phyloP scores from a whole-genome alignment of 2,888 invertebrate genomes.

The Chouioia cunea region DNA sequence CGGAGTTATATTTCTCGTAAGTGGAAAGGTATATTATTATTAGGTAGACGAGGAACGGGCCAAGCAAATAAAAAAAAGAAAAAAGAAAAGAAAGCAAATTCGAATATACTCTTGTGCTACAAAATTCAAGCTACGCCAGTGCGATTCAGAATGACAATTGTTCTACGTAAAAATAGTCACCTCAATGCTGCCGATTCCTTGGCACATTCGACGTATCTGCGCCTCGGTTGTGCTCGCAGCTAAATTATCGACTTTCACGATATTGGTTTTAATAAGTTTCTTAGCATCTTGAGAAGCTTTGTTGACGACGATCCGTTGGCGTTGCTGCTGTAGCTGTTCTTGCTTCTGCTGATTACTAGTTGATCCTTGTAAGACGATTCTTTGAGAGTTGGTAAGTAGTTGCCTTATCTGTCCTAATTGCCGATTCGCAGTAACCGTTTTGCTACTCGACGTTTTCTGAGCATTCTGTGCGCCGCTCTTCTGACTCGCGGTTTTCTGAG shows the following conservation, averaged over 20 bases:
- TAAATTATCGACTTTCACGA: slow-evolving; percentile 70
- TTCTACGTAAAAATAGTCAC: slow-evolving; percentile 64
- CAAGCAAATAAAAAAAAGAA: neutral
- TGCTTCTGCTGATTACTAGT: slow-evolving; percentile 52
- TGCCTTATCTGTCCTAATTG: slow-evolving; percentile 43
- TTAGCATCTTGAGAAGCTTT: slow-evolving; percentile 49
- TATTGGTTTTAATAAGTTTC: slow-evolving; percentile 63
- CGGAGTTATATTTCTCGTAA: neutral
- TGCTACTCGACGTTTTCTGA: slow-evolving; percentile 32
- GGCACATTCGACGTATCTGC: slow-evolving; percentile 70
- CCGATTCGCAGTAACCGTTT: slow-evolving; percentile 21
- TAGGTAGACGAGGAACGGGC: neutral
- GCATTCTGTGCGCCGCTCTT: slow-evolving; percentile 21
- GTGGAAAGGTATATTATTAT: neutral
- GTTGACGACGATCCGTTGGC: slow-evolving; percentile 56
- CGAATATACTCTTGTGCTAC: neutral
- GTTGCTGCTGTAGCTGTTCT: slow-evolving; percentile 19
- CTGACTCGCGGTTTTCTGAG: slow-evolving; percentile 23
- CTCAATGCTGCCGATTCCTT: slow-evolving; percentile 70
- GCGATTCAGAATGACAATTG: slow-evolving; percentile 34
- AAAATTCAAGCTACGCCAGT: slow-evolving; percentile 27
- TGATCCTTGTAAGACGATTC: slow-evolving; percentile 61
- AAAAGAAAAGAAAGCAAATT: neutral
- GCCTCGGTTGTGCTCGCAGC: slow-evolving; percentile 69
- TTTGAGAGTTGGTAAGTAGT: slow-evolving; percentile 49